Evolutionary conservation across 1,140 invertebrate species (phyloP).

Genomic region (Littorina saxatilis): DNA sequence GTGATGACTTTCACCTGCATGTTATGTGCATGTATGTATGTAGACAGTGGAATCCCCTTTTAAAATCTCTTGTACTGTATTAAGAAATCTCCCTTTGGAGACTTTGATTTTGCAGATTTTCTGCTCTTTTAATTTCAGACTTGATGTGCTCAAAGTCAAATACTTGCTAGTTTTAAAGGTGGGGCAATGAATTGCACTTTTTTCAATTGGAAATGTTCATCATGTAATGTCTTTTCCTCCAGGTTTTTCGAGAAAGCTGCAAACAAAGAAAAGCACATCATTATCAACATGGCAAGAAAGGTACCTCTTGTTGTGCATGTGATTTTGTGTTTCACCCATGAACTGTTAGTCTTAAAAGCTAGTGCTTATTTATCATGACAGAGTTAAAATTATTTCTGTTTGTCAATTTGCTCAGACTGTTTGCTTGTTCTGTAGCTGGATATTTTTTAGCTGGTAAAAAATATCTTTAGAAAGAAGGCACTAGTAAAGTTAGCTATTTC

Average conservation of each 20-base stretch:
- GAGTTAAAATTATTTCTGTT: background rate
- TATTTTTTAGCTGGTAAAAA: background rate
- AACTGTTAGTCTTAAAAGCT: background rate
- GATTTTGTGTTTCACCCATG: background rate
- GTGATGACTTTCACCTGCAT: too few relatives aligned
- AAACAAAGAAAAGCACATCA: conserved; percentile 1
- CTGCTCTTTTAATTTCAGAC: too few relatives aligned
- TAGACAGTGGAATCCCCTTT: too few relatives aligned
- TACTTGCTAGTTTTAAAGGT: too few relatives aligned
- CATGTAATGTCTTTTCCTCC: background rate
- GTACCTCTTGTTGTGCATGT: background rate
- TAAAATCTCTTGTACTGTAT: too few relatives aligned
- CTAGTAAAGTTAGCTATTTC: background rate
- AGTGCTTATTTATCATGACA: background rate
- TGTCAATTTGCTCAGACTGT: background rate
- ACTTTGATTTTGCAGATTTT: too few relatives aligned
- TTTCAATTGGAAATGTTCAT: too few relatives aligned
- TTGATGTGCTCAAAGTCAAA: too few relatives aligned
- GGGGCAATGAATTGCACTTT: too few relatives aligned
- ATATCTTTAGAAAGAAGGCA: background rate
- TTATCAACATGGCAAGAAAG: background rate
- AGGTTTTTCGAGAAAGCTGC: background rate
- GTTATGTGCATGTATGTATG: too few relatives aligned
- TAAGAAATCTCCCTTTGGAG: too few relatives aligned
- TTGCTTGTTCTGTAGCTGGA: background rate